Base-by-base conservation (phyloP, 2,888 invertebrate species). In the Calephelis perditalis region DNA sequence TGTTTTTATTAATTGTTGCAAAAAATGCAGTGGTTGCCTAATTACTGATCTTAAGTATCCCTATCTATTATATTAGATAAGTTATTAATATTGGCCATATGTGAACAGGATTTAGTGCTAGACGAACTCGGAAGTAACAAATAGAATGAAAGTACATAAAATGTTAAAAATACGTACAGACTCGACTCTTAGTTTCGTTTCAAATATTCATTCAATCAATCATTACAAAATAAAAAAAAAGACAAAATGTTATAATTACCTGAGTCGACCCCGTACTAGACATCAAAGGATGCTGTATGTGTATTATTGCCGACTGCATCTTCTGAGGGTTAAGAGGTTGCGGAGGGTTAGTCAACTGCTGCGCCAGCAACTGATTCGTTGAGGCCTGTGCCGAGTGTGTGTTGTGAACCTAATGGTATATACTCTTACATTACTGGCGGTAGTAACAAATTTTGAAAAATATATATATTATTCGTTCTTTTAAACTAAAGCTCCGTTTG, bases 281-380 rank as follows among this genome's bases (percentile, higher is more conserved):
- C 84, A 89, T 86, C n/a, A 88, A 75, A 0, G 91, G 85, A 66
- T 90, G 90, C 62, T 89, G 90, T 78, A 91, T 91, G 71, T 91
- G 91, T 60, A 91, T 91, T 63, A 91, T 91, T 54, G 91, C 87
- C 2, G 88, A 87, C 69, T 87, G 91, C 82, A 91, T 84, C 71
- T 91, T 91, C 66, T 90, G 88, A 15, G 89, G 88, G 68, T 91
- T 91, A 63, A 91, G 79, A 7, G 90, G 91, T 70, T 91, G 91
- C 56, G 84, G 91, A 3, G 91, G 91, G 68, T 91, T 91, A 12
- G 91, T 91, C 64, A 91, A 73, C 70, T 91, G 91, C 64, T 91
- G 90, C 10, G 91, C 89, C 52, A 91, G 69, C 58, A 91, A 72
- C 74, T 91, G 91, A 65, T 91, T 91, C 12, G 90, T 90, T 37